Base-by-base conservation (phyloP, 2,797 vertebrate species). In the Crenuchus spilurus region DNA sequence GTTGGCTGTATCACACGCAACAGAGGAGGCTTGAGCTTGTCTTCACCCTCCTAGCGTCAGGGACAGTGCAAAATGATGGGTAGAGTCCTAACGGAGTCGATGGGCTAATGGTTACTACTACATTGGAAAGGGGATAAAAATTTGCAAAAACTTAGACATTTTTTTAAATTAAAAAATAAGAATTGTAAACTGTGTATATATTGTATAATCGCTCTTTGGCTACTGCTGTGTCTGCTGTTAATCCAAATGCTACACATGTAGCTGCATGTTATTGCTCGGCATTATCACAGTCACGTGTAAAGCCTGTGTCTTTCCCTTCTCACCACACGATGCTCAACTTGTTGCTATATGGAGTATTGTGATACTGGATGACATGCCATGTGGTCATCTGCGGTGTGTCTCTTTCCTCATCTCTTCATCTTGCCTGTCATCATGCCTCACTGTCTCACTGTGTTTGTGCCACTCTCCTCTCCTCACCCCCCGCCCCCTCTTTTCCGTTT, bases 361-460 rank as follows among this genome's bases (percentile, higher is more conserved):
- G 35, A 30, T 4, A 10, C 26, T 26, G 26, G 14, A 33, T 65
- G 61, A 11, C 39, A 11, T 51, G 48, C 60, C 24, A 35, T 58
- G 48, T 75, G 41, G 83, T 80, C 82, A 78, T 84, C 81, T 75
- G 61, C 48, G 22, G 22, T 63, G 44, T 74, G 13, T 67, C 64
- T 33, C 5, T 28, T 35, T 41, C 77, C 64, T 79, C 86, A 83
- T 84, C 83, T 83, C 85, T 78, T 86, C 85, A 79, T 86, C 74
- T 77, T 80, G 74, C 67, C 65, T 94, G 92, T 92, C 91, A 90
- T 94, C 91, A 92, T 92, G 90, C 92, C 88, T 91, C 75, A 91
- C 92, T 94, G 94, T 89, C 87, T 90, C 86, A 87, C 86, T 84
- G 81, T 86, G 91, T 94, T 92, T 94, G 95, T 89, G 94, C 91